Base-by-base conservation (phyloP, 2,888 invertebrate species). In the Leucophenga maculata region DNA sequence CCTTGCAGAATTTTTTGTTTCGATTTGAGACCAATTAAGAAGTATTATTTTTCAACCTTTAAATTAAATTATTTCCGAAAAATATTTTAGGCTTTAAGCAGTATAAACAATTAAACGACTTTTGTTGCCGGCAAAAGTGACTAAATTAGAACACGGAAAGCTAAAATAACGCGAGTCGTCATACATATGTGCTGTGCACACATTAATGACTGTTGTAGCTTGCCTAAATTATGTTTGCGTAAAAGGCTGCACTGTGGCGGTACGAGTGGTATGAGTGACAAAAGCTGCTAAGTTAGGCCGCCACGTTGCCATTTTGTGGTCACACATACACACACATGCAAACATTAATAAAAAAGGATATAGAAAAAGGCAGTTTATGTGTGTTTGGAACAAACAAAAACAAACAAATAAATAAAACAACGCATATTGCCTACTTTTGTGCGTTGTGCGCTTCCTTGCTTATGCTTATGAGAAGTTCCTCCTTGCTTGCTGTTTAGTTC, bases 351-450 rank as follows among this genome's bases (percentile, higher is more conserved):
- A 26, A 26, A n/a, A 26, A 26, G 26, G 2, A 26, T 26, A 26
- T 26, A 3, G 2, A 26, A 8, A n/a, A 52, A 4, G 9, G 6
- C 11, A 16, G 52, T 16, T 1, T 52, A 52, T 52, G 52, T 52
- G 52, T 52, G 13, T 16, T 3, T 26, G 4, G 26, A 26, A 26
- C 26, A 26, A 26, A 26, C 26, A 39, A 39, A n/a, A n/a, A n/a
- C 32, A 39, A 39, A 8, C 8, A 39, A 39, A 39, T 8, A 39
- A 39, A 39, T 39, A 39, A 39, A 8, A 3, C 8, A 69, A 59
- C 72, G 78, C 80, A 62, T 66, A 71, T 77, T 75, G 84, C 84
- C 75, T 77, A 83, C 74, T 77, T 80, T 75, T 75, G 65, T 44
- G 82, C 64, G 78, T 72, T 1, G 57, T 39, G 11, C 11, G 39